Base-by-base conservation (phyloP, 2,797 vertebrate genomes). In the Ctenopoma multispine region DNA sequence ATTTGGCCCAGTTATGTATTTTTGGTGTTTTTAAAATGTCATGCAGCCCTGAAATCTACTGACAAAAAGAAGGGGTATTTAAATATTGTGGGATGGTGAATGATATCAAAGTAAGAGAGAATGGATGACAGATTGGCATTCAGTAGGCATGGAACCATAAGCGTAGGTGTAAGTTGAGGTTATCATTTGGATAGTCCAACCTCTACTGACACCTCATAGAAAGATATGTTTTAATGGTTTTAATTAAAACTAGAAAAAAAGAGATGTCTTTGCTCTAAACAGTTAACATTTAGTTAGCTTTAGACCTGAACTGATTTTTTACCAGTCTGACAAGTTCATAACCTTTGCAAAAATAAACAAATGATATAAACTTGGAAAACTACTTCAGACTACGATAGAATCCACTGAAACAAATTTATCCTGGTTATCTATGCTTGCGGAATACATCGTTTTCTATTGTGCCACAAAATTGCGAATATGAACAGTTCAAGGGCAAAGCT, bases 71-170 rank as follows among this genome's bases (percentile, higher is more conserved):
- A 17, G 43, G 56, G 13, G 65, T n/a, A 74, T 83, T 69, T 72
- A 50, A 78, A 79, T 70, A 67, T 49, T 23, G 82, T 69, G 71
- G 65, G 75, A 81, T 73, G 69, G 56, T 56, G 74, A 68, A 75
- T 67, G 24, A 43, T 56, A 66, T 64, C 67, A 75, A 73, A 80
- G 68, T 46, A 9, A 18, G 44, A 53, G 68, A 69, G 58, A 79
- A 64, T 58, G 74, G 44, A 61, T 72, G 75, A 72, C 57, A 81
- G 66, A 87, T 34, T 56, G 57, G 63, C 69, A 82, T 69, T 79
- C 38, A 78, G 63, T 29, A 57, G 4, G 17, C 36, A 60, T 63
- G 53, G 38, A 69, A 63, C 44, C 63, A 38, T 18, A 60, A 40
- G 41, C 5, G 75, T 75, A 53, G 81, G 81, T 59, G 79, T 73